These are phyloP conservation scores for Anarrhichthys ocellatus DNA, from an alignment of 2,113 vertebrate genomes.

Conservation along the genomic window DNA sequence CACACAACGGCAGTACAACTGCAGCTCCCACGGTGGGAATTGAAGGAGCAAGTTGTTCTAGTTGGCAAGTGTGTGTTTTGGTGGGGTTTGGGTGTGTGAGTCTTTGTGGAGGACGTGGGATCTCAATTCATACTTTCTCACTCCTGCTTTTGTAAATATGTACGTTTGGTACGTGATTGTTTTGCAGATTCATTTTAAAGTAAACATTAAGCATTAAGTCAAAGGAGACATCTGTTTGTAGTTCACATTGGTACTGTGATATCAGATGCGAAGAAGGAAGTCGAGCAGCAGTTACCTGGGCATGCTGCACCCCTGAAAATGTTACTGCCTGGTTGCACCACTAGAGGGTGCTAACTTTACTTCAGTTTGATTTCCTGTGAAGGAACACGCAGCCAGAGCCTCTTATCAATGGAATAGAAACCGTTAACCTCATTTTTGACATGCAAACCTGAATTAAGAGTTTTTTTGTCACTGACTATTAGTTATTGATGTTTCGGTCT, in stretches of 20 bases:
- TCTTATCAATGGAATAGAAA: neutral
- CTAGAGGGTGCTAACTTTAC: slow-evolving; percentile 35
- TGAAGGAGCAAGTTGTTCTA: neutral
- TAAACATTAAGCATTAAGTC: neutral
- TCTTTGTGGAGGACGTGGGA: neutral
- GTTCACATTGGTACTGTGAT: neutral
- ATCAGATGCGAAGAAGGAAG: slow-evolving; percentile 8
- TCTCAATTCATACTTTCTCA: neutral
- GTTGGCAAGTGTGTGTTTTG: slow-evolving; percentile 55
- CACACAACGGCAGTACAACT: neutral
- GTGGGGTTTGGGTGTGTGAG: slow-evolving; percentile 26
- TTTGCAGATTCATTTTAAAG: neutral
- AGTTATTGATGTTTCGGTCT: slow-evolving; percentile 31
- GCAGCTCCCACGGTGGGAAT: neutral
- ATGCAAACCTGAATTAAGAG: neutral
- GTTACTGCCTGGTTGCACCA: slow-evolving; percentile 9
- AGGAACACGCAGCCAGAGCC: neutral
- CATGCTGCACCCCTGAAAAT: neutral
- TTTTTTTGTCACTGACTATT: slow-evolving; percentile 25
- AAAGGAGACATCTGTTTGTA: neutral
- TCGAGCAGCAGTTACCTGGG: neutral
- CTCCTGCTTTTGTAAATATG: slow-evolving; percentile 12
- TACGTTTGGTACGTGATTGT: neutral
- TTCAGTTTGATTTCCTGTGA: neutral
- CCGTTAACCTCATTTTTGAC: neutral